phyloP scores from a whole-genome alignment of 2,113 vertebrate species.

The Zosterops hypoxanthus region DNA sequence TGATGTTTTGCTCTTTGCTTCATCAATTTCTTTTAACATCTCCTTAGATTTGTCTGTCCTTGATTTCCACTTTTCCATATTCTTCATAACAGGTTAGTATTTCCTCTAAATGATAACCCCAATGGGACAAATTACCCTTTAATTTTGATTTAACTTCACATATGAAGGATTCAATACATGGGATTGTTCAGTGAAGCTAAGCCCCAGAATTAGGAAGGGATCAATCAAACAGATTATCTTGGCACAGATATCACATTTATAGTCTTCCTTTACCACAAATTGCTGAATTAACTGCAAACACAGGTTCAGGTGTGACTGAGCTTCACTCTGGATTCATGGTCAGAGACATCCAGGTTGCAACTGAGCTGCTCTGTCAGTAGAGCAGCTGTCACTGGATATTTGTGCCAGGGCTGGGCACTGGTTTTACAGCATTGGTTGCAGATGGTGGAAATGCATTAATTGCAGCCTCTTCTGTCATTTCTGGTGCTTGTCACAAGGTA shows the following conservation, averaged over 20 bases:
- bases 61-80: not conserved
- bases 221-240: not conserved
- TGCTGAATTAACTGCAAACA: not conserved
- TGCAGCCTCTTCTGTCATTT: constrained; percentile 20
- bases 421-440: not conserved
- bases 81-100: not conserved
- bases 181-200: not conserved
- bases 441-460: not conserved
- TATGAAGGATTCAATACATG: not conserved
- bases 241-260: not conserved
- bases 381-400: not conserved
- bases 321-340: not conserved
- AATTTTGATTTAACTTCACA: not conserved
- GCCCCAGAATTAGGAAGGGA: not conserved
- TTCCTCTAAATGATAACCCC: not conserved
- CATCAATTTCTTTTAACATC: not conserved
- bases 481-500: constrained; percentile 44
- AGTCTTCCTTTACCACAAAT: not conserved
- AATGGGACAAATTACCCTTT: not conserved
- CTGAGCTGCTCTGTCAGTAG: not conserved
- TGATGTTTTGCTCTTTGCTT: not conserved
- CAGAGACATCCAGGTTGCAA: not conserved
- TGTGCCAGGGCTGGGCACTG: not conserved
- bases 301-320: not conserved
- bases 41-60: not conserved